Conservation (phyloP, 2,888 invertebrate species). For the Desoria tigrina region DNA sequence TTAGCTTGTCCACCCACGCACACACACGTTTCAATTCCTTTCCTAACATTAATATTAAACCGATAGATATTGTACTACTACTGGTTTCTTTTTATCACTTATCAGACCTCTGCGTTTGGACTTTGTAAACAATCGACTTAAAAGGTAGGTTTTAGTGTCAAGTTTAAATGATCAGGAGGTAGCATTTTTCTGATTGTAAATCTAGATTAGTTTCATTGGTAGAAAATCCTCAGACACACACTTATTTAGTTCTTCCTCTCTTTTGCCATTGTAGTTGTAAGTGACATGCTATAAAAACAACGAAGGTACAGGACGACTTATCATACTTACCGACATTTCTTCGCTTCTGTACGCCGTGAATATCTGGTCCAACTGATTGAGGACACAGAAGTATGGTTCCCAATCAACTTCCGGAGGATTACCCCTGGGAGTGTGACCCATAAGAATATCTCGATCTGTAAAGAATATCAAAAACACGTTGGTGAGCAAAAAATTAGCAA, state of each 20-base stretch:
- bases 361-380: constrained; percentile 73
- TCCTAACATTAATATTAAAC: not conserved
- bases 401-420: constrained; percentile 61
- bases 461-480: constrained; percentile 10
- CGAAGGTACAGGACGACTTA: not conserved
- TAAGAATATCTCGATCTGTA: constrained; percentile 55
- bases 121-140: constrained; percentile 7
- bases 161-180: constrained; percentile 1
- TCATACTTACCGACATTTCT: constrained; percentile 73
- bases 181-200: constrained; percentile 16
- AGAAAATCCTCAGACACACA: not conserved
- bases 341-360: constrained; percentile 76
- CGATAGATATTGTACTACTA: not conserved
- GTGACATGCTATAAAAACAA: too few relatives aligned
- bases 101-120: not conserved
- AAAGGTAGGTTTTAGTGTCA: constrained; percentile 24
- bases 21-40: not conserved
- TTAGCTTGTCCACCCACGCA: constrained; percentile 20
- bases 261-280: not conserved
- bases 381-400: constrained; percentile 79
- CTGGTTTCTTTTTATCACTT: not conserved
- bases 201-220: constrained; percentile 2
- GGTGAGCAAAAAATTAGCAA: constrained; percentile 14
- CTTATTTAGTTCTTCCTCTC: not conserved
- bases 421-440: constrained; percentile 54